Evolutionary conservation across 2,113 vertebrate species (phyloP).

Genomic region (Halcyon senegalensis): DNA sequence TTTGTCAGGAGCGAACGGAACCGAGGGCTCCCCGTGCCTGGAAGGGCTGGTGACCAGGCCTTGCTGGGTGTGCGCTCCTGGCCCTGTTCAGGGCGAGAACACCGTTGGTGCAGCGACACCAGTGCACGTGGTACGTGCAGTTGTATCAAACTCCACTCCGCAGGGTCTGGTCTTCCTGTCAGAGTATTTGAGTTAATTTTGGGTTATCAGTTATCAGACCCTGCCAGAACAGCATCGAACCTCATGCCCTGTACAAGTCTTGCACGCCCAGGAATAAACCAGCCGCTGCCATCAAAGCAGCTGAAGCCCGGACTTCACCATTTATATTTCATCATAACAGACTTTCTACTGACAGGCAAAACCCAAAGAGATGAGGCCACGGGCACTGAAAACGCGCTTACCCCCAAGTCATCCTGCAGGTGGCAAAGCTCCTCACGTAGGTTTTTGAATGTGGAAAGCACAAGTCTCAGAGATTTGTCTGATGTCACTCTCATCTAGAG

Average conservation of each 20-base stretch:
- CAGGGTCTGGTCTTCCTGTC: not conserved
- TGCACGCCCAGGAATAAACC: not conserved
- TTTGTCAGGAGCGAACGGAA: not conserved
- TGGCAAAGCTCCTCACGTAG: constrained; percentile 91
- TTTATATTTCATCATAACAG: rapidly evolving
- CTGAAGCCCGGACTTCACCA: not conserved
- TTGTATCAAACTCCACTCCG: not conserved
- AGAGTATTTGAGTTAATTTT: not conserved
- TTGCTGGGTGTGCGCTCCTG: too few relatives aligned
- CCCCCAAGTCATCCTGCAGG: constrained; percentile 90
- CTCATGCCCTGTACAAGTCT: rapidly evolving
- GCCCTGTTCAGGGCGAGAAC: not conserved
- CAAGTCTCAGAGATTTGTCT: constrained; percentile 90
- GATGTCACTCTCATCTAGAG: constrained; percentile 88
- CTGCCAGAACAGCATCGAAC: not conserved
- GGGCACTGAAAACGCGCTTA: constrained; percentile 38
- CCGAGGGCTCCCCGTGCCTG: not conserved
- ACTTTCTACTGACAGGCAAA: not conserved
- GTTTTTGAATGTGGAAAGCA: constrained; percentile 91
- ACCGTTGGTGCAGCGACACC: not conserved
- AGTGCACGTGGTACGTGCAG: not conserved
- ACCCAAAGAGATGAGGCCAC: not conserved
- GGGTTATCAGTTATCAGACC: not conserved
- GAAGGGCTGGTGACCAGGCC: not conserved
- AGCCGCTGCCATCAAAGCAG: not conserved